Evolutionary conservation across 2,113 vertebrate species (phyloP).

Genomic region (Phalacrocorax brasilianus): DNA sequence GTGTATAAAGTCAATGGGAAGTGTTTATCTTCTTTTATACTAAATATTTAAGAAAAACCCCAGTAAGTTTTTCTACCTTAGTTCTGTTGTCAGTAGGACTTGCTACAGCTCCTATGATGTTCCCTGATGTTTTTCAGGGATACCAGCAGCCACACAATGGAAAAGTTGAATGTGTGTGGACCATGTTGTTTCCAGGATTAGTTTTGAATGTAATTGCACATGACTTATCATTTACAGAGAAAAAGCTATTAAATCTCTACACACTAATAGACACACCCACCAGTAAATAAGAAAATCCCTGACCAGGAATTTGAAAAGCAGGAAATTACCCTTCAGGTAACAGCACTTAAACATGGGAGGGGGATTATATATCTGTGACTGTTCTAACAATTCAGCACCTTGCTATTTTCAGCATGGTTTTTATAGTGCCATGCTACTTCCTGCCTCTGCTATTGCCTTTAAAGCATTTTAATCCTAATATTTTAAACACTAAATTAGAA

Average conservation of each 20-base stretch:
- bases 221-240: not conserved
- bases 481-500: not conserved
- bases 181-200: not conserved
- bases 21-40: not conserved
- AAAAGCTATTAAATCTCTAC: not conserved
- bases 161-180: not conserved
- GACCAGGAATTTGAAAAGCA: not conserved
- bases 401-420: not conserved
- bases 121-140: not conserved
- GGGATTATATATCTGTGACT: not conserved
- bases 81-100: not conserved
- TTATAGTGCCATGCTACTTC: not conserved
- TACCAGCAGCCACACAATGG: not conserved
- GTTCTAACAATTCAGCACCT: not conserved
- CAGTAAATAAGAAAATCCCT: not conserved
- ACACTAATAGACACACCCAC: not conserved
- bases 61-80: not conserved
- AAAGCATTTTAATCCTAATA: not conserved
- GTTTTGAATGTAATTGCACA: not conserved
- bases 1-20: not conserved
- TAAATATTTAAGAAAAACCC: not conserved
- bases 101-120: not conserved
- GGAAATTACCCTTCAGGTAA: not conserved
- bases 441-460: not conserved
- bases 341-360: not conserved